Evolutionary conservation across 2,797 vertebrate species (phyloP).

Genomic region (Epinephelus coioides): DNA sequence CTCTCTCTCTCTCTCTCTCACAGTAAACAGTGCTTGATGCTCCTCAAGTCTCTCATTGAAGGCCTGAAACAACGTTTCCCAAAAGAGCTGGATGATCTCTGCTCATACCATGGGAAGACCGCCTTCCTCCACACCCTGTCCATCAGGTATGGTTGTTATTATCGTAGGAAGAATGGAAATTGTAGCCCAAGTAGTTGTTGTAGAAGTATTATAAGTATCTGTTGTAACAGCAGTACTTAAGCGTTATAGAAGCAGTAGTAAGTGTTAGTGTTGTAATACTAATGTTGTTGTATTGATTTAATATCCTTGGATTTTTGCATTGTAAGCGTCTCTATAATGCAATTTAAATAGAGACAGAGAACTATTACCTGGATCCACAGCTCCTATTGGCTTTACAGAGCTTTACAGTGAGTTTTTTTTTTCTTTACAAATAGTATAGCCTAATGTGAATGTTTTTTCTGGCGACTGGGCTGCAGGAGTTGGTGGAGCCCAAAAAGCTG

Average conservation of each 20-base stretch:
- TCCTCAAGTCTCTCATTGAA: constrained; percentile 79
- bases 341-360: no score
- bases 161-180: not conserved
- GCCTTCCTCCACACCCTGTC: constrained; percentile 77
- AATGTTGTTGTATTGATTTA: not conserved
- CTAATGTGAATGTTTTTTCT: no score
- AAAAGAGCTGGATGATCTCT: constrained; percentile 69
- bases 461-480: no score
- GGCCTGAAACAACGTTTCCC: constrained; percentile 75
- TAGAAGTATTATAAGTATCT: not conserved
- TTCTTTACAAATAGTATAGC: no score
- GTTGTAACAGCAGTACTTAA: not conserved
- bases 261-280: not conserved
- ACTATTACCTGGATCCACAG: no score
- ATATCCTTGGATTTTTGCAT: no score
- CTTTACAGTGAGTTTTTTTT: no score
- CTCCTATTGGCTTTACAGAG: no score
- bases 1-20: not conserved
- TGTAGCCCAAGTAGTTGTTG: no score
- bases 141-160: constrained; percentile 26
- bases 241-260: not conserved
- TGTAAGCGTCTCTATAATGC: no score
- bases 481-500: no score
- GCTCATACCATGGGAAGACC: constrained; percentile 82
- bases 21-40: constrained; percentile 76